phyloP scores from a whole-genome alignment of 1,140 invertebrate genomes.

The Leptonema lineaticorne region DNA sequence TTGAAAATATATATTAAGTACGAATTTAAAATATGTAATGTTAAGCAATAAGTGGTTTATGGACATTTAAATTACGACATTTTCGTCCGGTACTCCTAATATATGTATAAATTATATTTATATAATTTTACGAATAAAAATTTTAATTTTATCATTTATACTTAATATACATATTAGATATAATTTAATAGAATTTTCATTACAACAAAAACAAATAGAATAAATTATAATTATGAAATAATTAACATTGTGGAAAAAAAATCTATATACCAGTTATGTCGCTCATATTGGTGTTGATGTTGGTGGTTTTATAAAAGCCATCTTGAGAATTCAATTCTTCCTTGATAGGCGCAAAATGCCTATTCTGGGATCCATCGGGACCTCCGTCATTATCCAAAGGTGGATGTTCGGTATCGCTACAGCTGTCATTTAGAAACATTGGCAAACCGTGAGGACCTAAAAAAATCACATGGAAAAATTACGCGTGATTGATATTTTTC shows the following conservation, averaged over 20 bases:
- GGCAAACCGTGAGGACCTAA: slow-evolving; percentile 49
- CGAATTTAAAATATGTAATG: background rate
- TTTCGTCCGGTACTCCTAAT: background rate
- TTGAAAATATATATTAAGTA: background rate
- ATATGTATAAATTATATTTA: too few relatives aligned
- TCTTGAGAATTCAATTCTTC: slow-evolving; percentile 44
- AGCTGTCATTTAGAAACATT: slow-evolving; percentile 51
- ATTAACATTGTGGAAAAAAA: background rate
- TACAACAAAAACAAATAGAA: too few relatives aligned
- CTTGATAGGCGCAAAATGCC: slow-evolving; percentile 50
- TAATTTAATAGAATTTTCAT: too few relatives aligned
- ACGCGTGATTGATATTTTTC: too few relatives aligned
- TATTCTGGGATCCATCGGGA: slow-evolving; percentile 43
- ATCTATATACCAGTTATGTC: slow-evolving; percentile 43
- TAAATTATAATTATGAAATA: background rate
- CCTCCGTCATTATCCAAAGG: slow-evolving; percentile 33
- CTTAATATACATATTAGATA: too few relatives aligned
- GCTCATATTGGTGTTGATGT: slow-evolving; percentile 15
- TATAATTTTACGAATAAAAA: too few relatives aligned
- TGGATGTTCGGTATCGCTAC: slow-evolving; percentile 54
- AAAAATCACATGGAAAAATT: slow-evolving; percentile 2
- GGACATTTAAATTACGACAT: background rate
- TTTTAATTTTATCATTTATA: too few relatives aligned
- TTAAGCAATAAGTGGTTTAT: background rate
- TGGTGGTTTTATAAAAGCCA: slow-evolving; percentile 30